These are phyloP conservation scores for Cossypha dichroa DNA, from an alignment of 2,797 vertebrate genomes.

Conservation along the genomic window DNA sequence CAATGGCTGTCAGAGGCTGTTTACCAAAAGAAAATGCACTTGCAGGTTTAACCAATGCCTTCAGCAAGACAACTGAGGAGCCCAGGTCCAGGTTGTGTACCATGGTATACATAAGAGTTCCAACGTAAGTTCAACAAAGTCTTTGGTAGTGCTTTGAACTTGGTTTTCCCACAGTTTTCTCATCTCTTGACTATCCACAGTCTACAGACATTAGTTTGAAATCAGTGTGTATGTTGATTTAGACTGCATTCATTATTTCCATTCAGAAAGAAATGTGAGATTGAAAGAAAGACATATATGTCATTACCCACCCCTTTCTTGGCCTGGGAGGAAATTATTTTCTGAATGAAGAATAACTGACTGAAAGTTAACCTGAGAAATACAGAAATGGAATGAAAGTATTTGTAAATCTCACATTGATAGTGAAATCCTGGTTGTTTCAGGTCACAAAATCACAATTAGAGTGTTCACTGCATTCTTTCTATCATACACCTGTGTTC, in stretches of 20 bases:
- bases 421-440: neutral
- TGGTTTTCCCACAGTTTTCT: neutral
- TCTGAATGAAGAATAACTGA: neutral
- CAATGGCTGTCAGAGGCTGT: neutral
- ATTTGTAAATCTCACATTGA: neutral
- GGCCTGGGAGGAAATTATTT: neutral
- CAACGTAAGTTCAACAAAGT: neutral
- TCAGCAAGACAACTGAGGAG: neutral
- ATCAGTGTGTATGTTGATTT: accelerated
- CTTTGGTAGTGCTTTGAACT: neutral
- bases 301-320: neutral
- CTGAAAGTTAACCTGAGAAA: neutral
- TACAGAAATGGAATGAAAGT: neutral
- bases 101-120: accelerated
- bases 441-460: neutral
- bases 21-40: neutral
- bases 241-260: neutral
- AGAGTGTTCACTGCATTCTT: neutral
- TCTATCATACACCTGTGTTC: accelerated
- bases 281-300: neutral
- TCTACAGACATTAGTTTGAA: neutral
- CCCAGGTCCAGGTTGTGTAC: neutral
- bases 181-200: neutral
- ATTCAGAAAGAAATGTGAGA: neutral
- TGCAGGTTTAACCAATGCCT: neutral